Percentiles rank a stretch among this genome's conserved stretches.
Conservation (phyloP, 2,888 invertebrate species). For the Melanchra persicariae region DNA sequence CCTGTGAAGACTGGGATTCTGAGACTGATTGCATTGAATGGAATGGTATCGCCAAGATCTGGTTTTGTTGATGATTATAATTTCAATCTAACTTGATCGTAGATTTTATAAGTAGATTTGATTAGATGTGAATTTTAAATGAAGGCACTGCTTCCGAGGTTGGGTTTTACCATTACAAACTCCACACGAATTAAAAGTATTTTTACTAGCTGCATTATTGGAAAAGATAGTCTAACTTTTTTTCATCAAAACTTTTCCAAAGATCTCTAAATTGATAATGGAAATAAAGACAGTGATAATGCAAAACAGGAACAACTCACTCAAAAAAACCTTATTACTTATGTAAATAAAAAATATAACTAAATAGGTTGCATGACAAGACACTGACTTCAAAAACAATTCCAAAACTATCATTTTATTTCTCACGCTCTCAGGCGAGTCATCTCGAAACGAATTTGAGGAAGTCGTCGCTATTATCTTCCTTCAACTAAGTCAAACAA, state of each 20-base stretch:
- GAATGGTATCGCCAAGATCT: constrained; percentile 55
- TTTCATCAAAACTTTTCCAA: no score
- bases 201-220: no score
- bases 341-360: constrained; percentile 13
- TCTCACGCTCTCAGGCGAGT: constrained; percentile 85
- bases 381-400: constrained; percentile 60
- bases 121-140: constrained; percentile 26
- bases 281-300: neutral
- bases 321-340: neutral
- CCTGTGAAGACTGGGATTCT: constrained; percentile 34
- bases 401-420: constrained; percentile 80
- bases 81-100: constrained; percentile 51
- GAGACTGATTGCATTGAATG: constrained; percentile 61
- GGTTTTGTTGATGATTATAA: constrained; percentile 45
- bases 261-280: neutral
- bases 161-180: no score
- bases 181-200: no score
- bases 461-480: constrained; percentile 86
- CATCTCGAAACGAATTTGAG: constrained; percentile 86
- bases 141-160: neutral
- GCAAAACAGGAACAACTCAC: neutral
- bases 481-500: constrained; percentile 85
- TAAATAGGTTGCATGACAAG: constrained; percentile 33
- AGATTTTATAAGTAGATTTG: constrained; percentile 36
- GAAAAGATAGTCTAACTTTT: no score